Evolutionary conservation across 2,113 vertebrate genomes (phyloP), one percentile per base, ranked within the genome.

Genomic region (Psammodynastes pulverulentus): DNA sequence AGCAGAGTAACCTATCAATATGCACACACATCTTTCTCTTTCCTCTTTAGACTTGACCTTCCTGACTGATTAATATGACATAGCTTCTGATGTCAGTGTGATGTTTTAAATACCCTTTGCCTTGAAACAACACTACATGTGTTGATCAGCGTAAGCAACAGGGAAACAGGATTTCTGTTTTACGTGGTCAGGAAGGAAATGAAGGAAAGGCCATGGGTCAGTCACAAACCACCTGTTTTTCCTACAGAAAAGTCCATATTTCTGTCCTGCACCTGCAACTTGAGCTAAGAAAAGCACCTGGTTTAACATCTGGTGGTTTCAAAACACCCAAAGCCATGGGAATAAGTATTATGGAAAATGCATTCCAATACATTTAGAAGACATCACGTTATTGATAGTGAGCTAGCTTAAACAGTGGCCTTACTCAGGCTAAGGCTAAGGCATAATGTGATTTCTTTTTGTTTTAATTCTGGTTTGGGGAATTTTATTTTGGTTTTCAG

Each of bases 31-130:
- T 72, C 26, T 72, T 0, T 85, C 84, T 43, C 52, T 46, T 89
- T 43, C 1, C 56, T 58, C 56, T 13, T 34, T 72, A 23, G 87
- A 54, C 24, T 0, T 89, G 94, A 85, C 94, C 94, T 96, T 95
- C 90, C 94, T 89, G 91, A 90, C n/a, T 95, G 95, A 94, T 95
- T 95, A 94, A 0, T 0, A 4, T 58, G 53, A 86, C 67, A 0
- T 43, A 5, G 91, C 43, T 12, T 56, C 0, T 0, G 62, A 29
- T 93, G 95, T 94, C 94, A 93, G 51, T 0, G 0, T 0, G 0
- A 86, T 89, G 92, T 10, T 93, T 92, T 49, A 58, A 45, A 51
- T 39, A 0, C 12, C 2, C 62, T 72, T 72, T 72, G 89, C 89
- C n/a, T 3, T 0, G 0, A 94, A 94, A 96, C 86, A 92, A 89